These are phyloP conservation scores for Hybognathus amarus DNA, from an alignment of 2,797 vertebrate species.

Conservation along the genomic window DNA sequence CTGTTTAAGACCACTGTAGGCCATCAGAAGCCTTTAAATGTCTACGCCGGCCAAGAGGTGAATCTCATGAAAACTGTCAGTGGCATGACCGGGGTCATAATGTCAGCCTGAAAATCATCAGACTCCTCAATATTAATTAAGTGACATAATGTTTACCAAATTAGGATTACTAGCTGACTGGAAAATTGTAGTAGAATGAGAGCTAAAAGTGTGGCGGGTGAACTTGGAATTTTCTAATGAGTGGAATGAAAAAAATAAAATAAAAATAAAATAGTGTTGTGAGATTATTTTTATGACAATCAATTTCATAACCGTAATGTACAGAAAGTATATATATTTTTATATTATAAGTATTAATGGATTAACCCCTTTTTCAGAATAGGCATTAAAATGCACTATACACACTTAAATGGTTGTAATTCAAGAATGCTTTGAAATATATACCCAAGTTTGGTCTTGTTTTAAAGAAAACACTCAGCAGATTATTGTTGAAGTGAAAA, in stretches of 20 bases:
- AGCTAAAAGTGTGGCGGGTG: background rate
- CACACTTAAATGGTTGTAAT: no score
- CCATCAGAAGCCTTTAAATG: conserved; percentile 20
- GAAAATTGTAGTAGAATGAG: background rate
- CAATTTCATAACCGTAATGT: background rate
- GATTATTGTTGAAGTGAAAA: no score
- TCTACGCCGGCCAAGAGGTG: background rate
- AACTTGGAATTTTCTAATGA: background rate
- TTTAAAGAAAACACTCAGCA: no score
- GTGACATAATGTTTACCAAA: background rate
- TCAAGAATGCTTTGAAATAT: no score
- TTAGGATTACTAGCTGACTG: background rate
- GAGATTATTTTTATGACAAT: background rate
- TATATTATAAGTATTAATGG: background rate
- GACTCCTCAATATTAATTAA: background rate
- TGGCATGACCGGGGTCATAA: background rate
- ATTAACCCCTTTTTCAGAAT: no score
- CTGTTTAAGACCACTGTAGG: conserved; percentile 30
- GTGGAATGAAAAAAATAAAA: background rate
- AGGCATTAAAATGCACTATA: no score
- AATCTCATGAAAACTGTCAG: conserved; percentile 5
- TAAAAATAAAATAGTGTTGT: background rate
- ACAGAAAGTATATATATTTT: background rate
- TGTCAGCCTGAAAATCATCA: background rate
- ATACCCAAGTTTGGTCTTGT: no score